Conservation (phyloP, 2,888 invertebrate genomes). For the Conchocele bisecta region DNA sequence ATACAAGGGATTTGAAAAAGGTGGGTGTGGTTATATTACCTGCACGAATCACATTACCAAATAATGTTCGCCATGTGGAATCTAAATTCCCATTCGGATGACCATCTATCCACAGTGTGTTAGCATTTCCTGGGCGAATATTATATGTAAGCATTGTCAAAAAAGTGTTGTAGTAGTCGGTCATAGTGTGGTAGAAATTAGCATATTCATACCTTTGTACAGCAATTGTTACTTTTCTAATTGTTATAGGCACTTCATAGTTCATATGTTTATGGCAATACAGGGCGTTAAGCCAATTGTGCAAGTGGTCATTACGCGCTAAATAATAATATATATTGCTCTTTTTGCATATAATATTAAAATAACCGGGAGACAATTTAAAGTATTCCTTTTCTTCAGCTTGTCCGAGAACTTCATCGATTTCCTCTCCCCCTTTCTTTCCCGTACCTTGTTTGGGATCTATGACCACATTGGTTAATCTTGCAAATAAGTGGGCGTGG, state of each 20-base stretch:
- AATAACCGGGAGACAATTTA: constrained; percentile 60
- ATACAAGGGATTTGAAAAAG: constrained; percentile 64
- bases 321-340: neutral
- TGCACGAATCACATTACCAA: constrained; percentile 66
- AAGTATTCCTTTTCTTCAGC: constrained; percentile 67
- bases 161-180: constrained; percentile 74
- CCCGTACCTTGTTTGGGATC: constrained; percentile 53
- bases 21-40: constrained; percentile 58
- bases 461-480: constrained; percentile 51
- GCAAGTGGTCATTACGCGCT: neutral
- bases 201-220: constrained; percentile 74
- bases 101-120: constrained; percentile 75
- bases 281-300: neutral
- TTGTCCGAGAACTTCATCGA: constrained; percentile 66
- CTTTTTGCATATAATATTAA: constrained; percentile 58
- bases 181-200: constrained; percentile 75
- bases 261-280: neutral
- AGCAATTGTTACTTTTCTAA: constrained; percentile 58
- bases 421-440: constrained; percentile 62
- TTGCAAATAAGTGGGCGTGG: constrained; percentile 50
- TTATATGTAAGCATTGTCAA: constrained; percentile 64
- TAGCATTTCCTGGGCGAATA: constrained; percentile 58
- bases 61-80: constrained; percentile 71
- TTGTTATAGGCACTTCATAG: constrained; percentile 85
- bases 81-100: constrained; percentile 77